Conservation (phyloP, 2,797 vertebrate species). For the Acanthurus lineatus region DNA sequence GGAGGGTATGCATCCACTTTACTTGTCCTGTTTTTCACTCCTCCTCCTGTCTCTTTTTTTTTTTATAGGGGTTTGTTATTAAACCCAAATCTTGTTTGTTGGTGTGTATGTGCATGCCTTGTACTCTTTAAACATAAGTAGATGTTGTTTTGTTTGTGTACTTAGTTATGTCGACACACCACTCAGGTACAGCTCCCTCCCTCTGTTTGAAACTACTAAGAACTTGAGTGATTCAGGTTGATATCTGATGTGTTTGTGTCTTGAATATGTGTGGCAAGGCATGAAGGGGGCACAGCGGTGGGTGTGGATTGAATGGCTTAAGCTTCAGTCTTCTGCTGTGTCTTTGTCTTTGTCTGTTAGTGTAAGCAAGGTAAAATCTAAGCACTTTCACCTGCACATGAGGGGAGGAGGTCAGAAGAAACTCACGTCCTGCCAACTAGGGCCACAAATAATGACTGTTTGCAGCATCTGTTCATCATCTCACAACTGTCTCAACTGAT, state of each 20-base stretch:
- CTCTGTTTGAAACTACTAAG: background rate
- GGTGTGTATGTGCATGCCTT: background rate
- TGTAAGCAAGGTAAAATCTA: constrained; percentile 68
- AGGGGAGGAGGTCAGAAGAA: constrained; percentile 2
- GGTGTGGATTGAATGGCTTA: constrained; percentile 44
- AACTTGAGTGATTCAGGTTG: constrained; percentile 41
- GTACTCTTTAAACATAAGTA: constrained; percentile 21
- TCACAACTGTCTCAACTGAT: background rate
- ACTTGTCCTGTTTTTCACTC: constrained; percentile 24
- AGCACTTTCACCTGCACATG: constrained; percentile 63
- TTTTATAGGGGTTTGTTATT: constrained; percentile 35
- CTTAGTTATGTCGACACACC: constrained; percentile 32
- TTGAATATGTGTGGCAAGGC: constrained; percentile 56
- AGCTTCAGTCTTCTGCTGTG: constrained; percentile 35
- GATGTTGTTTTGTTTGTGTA: constrained; percentile 11
- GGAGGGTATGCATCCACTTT: constrained; percentile 45
- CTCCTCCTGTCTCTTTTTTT: background rate
- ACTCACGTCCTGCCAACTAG: too few relatives aligned
- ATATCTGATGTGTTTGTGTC: constrained; percentile 39
- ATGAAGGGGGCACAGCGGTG: background rate
- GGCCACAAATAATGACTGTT: background rate
- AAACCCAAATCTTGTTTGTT: constrained; percentile 17
- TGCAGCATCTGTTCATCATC: background rate
- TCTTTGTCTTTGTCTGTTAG: constrained; percentile 62
- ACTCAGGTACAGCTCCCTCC: constrained; percentile 6